Evolutionary conservation across 2,797 vertebrate genomes (phyloP).

Genomic region (Benthosema pterotum): DNA sequence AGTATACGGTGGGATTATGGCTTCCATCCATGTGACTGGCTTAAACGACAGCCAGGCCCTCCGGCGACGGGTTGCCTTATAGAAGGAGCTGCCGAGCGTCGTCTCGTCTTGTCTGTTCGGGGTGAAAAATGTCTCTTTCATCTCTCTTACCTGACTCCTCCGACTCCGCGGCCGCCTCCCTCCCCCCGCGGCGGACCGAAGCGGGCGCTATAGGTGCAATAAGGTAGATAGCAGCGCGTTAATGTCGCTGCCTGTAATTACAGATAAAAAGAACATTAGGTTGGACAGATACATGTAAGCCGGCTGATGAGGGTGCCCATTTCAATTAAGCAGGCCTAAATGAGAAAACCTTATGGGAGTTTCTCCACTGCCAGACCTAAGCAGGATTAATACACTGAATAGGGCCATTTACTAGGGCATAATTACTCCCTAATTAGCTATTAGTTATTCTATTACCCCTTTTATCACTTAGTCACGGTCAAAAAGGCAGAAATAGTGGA

Average conservation of each 20-base stretch:
- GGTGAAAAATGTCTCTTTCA: conserved; percentile 60
- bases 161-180: not conserved
- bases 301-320: conserved; percentile 78
- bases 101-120: too few species aligned
- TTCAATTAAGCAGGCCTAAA: conserved; percentile 82
- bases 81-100: too few species aligned
- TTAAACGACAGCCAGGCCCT: not conserved
- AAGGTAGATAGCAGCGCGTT: conserved; percentile 58
- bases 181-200: conserved; percentile 51
- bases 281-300: conserved; percentile 75
- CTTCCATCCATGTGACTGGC: too few species aligned
- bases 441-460: conserved; percentile 84
- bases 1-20: too few species aligned
- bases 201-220: conserved; percentile 33
- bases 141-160: conserved; percentile 52
- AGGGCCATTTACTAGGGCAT: conserved; percentile 77
- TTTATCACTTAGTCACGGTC: conserved; percentile 84
- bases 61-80: too few species aligned
- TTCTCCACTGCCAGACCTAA: conserved; percentile 69
- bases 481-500: conserved; percentile 73
- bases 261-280: conserved; percentile 75
- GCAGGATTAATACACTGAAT: conserved; percentile 79
- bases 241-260: conserved; percentile 70
- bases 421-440: conserved; percentile 85
- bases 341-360: conserved; percentile 77